These are phyloP conservation scores for Cepphus grylle DNA, from an alignment of 2,113 vertebrate genomes.

Conservation along the genomic window DNA sequence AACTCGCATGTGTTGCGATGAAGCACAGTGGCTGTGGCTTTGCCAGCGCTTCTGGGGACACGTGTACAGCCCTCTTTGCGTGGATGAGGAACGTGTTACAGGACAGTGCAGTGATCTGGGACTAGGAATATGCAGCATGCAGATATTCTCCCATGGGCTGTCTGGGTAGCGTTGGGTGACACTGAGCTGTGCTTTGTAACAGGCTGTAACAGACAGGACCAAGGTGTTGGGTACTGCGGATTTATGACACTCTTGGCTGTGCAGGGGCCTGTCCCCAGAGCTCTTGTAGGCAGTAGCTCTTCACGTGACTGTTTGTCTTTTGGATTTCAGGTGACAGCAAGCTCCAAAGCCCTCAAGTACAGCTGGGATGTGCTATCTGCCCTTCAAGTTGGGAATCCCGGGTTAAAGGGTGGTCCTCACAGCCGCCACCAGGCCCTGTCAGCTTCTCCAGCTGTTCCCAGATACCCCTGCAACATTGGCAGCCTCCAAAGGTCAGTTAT, in stretches of 20 bases:
- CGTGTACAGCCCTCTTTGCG: accelerated
- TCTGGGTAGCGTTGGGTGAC: background rate
- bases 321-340: slow-evolving; percentile 49
- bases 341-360: background rate
- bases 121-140: background rate
- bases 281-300: background rate
- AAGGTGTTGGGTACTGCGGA: background rate
- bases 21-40: background rate
- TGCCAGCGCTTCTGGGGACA: background rate
- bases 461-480: background rate
- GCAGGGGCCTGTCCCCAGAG: background rate
- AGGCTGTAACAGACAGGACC: background rate
- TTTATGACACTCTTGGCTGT: background rate
- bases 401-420: background rate
- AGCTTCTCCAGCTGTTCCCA: background rate
- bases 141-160: background rate
- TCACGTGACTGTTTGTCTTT: background rate
- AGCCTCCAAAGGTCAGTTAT: slow-evolving; percentile 46
- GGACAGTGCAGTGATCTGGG: background rate
- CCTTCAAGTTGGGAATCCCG: background rate
- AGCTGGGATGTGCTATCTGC: slow-evolving; percentile 13
- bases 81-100: background rate
- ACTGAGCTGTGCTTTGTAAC: background rate
- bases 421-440: background rate
- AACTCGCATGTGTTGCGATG: accelerated